Conservation (phyloP, 1,140 invertebrate species). For the Drosophila bocqueti region DNA sequence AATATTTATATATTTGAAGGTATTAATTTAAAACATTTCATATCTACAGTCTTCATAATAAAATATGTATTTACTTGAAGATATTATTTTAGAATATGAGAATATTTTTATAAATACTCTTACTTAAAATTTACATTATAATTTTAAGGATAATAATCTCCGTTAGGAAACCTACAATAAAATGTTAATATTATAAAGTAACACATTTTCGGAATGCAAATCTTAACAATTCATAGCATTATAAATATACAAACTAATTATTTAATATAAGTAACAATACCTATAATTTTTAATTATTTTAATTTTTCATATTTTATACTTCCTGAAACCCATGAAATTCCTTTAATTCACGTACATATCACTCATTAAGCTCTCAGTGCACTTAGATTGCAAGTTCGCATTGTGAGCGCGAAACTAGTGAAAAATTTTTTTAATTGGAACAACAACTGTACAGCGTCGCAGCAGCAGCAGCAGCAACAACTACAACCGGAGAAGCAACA, state of each 20-base stretch:
- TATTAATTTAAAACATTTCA: no score
- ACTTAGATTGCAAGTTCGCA: conserved; percentile 76
- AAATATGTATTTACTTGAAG: background rate
- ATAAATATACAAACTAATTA: no score
- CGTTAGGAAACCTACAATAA: no score
- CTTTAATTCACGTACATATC: no score
- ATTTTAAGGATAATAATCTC: no score
- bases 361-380: background rate
- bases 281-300: background rate
- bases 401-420: conserved; percentile 81
- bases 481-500: conserved; percentile 29
- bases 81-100: background rate
- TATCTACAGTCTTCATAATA: background rate
- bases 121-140: no score
- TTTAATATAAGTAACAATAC: background rate
- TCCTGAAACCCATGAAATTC: background rate
- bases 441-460: conserved; percentile 78
- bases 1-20: no score
- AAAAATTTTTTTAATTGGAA: conserved; percentile 82
- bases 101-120: no score
- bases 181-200: no score
- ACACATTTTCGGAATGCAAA: no score
- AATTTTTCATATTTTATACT: no score
- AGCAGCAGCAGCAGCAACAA: conserved; percentile 47
- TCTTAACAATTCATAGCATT: no score